A percentile compares a stretch with the other conserved stretches of the same genome.
Conservation (phyloP, 2,888 invertebrate species). For the Frankliniella intonsa region DNA sequence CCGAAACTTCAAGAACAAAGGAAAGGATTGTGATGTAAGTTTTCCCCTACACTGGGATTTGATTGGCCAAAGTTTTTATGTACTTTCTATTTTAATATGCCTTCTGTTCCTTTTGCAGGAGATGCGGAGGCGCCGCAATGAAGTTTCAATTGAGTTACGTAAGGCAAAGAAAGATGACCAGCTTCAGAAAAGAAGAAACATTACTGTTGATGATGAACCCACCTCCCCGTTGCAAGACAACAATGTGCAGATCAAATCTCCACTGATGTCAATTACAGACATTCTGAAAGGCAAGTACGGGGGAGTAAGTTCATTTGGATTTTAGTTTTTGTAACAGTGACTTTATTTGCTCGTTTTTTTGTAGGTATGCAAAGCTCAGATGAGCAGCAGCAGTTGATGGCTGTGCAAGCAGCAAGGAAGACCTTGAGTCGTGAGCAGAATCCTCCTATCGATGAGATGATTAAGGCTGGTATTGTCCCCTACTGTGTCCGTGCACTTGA, state of each 20-base stretch:
- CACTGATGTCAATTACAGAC: constrained; percentile 34
- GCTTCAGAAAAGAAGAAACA: constrained; percentile 81
- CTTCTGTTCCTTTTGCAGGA: constrained; percentile 54
- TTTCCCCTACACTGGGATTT: constrained; percentile 28
- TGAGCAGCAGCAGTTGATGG: constrained; percentile 57
- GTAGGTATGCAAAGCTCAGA: constrained; percentile 64
- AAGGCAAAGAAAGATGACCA: constrained; percentile 94
- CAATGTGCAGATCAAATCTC: constrained; percentile 30
- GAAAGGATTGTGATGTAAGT: constrained; percentile 68
- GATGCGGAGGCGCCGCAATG: constrained; percentile 81
- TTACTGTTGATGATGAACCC: constrained; percentile 50
- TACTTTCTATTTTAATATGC: constrained; percentile 32
- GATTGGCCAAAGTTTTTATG: constrained; percentile 28
- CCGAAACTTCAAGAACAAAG: constrained; percentile 71
- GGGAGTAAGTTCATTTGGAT: no score
- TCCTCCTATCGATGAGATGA: constrained; percentile 96
- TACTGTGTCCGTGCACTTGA: constrained; percentile 87
- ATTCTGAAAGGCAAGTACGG: constrained; percentile 34
- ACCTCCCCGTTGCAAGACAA: constrained; percentile 35
- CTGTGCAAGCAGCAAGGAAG: constrained; percentile 83
- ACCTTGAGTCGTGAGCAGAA: constrained; percentile 90
- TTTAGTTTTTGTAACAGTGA: not conserved
- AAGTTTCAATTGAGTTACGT: constrained; percentile 83
- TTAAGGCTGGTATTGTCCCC: constrained; percentile 88
- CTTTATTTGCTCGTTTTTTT: constrained; percentile 36